Base-by-base conservation (phyloP, 2,113 vertebrate species). In the Pachycephala philippinensis region DNA sequence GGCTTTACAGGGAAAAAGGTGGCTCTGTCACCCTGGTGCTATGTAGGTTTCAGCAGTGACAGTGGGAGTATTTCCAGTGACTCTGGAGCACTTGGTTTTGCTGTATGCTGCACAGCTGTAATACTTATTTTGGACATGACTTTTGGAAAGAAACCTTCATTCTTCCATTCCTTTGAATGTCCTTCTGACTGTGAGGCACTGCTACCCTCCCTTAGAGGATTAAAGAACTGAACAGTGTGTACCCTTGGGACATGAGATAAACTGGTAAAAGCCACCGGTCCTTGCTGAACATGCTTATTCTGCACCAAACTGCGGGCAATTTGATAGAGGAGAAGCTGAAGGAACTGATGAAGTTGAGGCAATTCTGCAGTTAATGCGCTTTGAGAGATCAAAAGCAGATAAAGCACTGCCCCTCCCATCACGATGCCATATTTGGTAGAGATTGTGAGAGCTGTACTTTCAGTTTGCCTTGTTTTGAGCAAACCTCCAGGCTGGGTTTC, bases 291-390 rank as follows among this genome's bases (percentile, higher is more conserved):
- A 2, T 37, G 8, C 15, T 63, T 44, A 26, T 56, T 56, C 45
- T 77, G 42, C 16, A 37, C 40, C 85, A 85, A 77, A 70, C 28
- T 0, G 0, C 0, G 0, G 27, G 33, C 53, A 59, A 59, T 77
- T 63, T 66, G 33, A 75, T 26, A 75, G 45, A 26, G 14, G 37
- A 84, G 91, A 93, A 74, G 60, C 11, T 9, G 63, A 90, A 80
- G 2, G 3, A 24, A 53, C n/a, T 21, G 64, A n/a, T 35, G 37
- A 83, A 70, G 30, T 49, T 88, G 57, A 31, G 47, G 31, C 47
- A 92, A 45, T 69, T 81, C 74, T 83, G 65, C 64, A 97, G 65
- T 24, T 26, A 92, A 45, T 30, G 26, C 2, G 1, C n/a, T 68
- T 78, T 50, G 71, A 19, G 70, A 90, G 42, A 65, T 49, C 40